phyloP scores from a whole-genome alignment of 2,113 vertebrate genomes.

The Danionella cerebrum region DNA sequence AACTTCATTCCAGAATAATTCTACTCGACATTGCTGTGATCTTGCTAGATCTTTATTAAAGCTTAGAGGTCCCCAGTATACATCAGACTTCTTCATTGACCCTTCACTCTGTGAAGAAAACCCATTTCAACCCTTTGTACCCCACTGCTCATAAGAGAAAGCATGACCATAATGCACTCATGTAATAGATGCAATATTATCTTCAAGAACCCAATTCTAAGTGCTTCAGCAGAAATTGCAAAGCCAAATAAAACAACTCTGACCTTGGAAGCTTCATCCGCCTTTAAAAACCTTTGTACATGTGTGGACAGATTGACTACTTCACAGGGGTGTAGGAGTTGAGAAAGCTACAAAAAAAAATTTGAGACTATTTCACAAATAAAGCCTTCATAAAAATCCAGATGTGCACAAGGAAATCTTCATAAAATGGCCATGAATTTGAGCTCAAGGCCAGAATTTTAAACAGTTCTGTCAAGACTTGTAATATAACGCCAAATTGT shows the following conservation, averaged over 20 bases:
- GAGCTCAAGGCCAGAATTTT: background rate
- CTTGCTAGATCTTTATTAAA: too few relatives aligned
- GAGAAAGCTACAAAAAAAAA: slow-evolving; percentile 29
- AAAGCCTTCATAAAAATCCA: slow-evolving; percentile 47
- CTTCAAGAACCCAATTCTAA: background rate
- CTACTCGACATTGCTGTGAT: too few relatives aligned
- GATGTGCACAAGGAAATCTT: slow-evolving; percentile 42
- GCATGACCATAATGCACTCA: too few relatives aligned
- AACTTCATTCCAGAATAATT: too few relatives aligned
- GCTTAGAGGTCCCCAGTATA: too few relatives aligned
- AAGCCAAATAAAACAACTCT: background rate
- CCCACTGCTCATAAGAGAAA: slow-evolving; percentile 34
- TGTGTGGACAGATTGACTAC: background rate
- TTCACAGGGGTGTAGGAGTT: background rate
- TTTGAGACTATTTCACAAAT: slow-evolving; percentile 44
- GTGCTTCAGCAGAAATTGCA: background rate
- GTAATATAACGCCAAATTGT: background rate
- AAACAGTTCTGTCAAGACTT: background rate
- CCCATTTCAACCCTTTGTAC: slow-evolving; percentile 21
- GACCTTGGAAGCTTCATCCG: background rate
- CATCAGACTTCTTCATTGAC: too few relatives aligned
- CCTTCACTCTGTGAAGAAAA: too few relatives aligned
- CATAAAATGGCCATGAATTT: background rate
- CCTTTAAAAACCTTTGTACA: background rate
- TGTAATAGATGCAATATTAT: background rate